These are phyloP conservation scores for Desmophyllum pertusum DNA, from an alignment of 92 coral and sea anemone genomes.

Conservation along the genomic window DNA sequence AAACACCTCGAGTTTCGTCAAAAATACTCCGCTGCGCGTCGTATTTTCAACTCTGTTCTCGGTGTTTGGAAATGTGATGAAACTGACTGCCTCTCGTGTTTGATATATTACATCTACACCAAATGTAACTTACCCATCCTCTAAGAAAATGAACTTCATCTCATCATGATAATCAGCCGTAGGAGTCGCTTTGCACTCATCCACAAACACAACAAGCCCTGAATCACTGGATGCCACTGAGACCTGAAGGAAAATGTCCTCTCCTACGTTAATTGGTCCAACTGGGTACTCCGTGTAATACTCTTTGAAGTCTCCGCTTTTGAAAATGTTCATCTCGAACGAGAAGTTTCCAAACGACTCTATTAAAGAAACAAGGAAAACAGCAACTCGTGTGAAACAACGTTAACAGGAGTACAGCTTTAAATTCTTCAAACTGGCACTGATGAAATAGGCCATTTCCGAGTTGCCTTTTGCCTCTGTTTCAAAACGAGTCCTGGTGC, in stretches of 20 bases:
- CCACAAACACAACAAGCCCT: slow-evolving; percentile 60
- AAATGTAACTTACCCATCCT: slow-evolving; percentile 26
- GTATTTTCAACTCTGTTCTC: too few relatives aligned
- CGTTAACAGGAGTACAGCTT: too few relatives aligned
- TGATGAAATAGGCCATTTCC: too few relatives aligned
- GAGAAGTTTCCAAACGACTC: slow-evolving; percentile 76
- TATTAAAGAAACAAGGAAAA: neutral
- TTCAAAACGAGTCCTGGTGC: too few relatives aligned
- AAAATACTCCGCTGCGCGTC: too few relatives aligned
- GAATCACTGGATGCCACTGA: slow-evolving; percentile 57
- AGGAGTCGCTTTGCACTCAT: slow-evolving; percentile 56
- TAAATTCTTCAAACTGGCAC: too few relatives aligned
- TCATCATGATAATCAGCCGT: slow-evolving; percentile 18
- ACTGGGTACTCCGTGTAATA: slow-evolving; percentile 64
- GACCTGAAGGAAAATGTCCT: slow-evolving; percentile 67
- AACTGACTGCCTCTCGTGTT: neutral
- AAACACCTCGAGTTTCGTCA: too few relatives aligned
- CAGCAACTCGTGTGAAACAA: neutral
- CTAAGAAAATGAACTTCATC: slow-evolving; percentile 26
- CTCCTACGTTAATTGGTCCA: slow-evolving; percentile 44
- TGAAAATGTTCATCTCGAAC: slow-evolving; percentile 80
- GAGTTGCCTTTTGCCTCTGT: too few relatives aligned
- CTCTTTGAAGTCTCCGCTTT: slow-evolving; percentile 60
- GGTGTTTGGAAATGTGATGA: neutral
- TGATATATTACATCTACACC: neutral